Base-by-base conservation (phyloP, 1,140 invertebrate genomes). In the Polypedilum vanderplanki region DNA sequence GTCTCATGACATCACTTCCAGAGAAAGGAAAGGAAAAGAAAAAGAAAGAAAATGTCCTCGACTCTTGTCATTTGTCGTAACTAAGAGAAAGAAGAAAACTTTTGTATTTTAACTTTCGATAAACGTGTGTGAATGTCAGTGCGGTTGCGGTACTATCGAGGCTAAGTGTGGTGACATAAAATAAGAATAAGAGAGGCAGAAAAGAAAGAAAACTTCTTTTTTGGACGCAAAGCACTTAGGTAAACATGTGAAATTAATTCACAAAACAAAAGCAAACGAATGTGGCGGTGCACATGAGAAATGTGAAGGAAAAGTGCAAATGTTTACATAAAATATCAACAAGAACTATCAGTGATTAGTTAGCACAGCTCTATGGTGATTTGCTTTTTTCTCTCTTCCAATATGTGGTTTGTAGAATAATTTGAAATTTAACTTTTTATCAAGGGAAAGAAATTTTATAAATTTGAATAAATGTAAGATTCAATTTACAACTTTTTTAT, bases 261-360 rank as follows among this genome's bases (percentile, higher is more conserved):
- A 57, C 46, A 57, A n/a, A 57, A 57, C 46, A 57, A 15, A n/a
- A n/a, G 12, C 46, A 57, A 57, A 57, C n/a, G n/a, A 12, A 12
- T n/a, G n/a, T 57, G 46, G 46, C 8, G 10, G n/a, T n/a, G 46
- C 46, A 57, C 24, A 33, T 33, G 24, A 33, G 24, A 33, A 33
- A 33, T 33, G 24, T 33, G 24, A 33, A 33, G 24, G 5, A 33
- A 33, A 33, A 33, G 24, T n/a, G 12, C 12, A 57, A 57, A 57
- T 57, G 46, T 57, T 57, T 12, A 57, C n/a, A 57, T n/a, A 57
- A 57, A 57, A 57, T 8, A 57, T 57, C 46, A 57, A 57, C 46
- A 57, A 57, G n/a, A 57, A n/a, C 46, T 57, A 57, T 57, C 46
- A 57, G 46, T 57, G 46, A 57, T 57, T 57, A 57, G 46, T n/a